A percentile compares a stretch with the other conserved stretches of the same genome.
phyloP scores from a whole-genome alignment of 2,888 invertebrate genomes.

The Galeruca laticollis region DNA sequence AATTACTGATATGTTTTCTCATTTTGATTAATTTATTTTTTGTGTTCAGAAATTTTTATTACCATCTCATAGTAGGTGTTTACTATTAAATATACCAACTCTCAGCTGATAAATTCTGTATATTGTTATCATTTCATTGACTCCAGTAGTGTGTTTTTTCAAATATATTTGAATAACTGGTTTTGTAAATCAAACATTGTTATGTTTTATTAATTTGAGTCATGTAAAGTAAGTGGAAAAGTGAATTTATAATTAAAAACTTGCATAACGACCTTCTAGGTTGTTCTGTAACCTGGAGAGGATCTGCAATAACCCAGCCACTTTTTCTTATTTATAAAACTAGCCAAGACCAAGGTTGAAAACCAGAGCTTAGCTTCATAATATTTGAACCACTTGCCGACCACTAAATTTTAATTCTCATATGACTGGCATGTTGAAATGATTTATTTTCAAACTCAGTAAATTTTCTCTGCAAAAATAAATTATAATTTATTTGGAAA shows the following conservation, averaged over 20 bases:
- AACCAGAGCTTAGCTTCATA: slow-evolving; percentile 13
- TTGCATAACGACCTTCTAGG: neutral
- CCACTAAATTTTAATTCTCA: neutral
- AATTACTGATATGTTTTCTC: neutral
- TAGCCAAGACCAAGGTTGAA: slow-evolving; percentile 28
- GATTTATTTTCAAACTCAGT: neutral
- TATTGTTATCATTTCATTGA: neutral
- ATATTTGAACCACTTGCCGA: neutral
- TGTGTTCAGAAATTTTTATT: neutral
- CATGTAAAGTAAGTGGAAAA: neutral
- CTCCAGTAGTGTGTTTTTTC: neutral
- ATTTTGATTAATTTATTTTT: neutral
- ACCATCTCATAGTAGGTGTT: neutral
- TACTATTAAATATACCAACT: neutral
- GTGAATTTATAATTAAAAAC: neutral
- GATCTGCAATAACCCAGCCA: neutral
- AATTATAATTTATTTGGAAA: too few relatives aligned
- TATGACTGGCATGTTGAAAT: neutral
- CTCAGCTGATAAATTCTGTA: slow-evolving; percentile 1
- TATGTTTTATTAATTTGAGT: neutral
- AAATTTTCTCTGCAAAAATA: too few relatives aligned
- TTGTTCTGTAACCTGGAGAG: neutral
- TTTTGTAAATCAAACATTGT: neutral
- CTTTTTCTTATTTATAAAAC: slow-evolving; percentile 5
- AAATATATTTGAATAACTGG: neutral